phyloP scores from a whole-genome alignment of 2,888 invertebrate species.

The Steromphala cineraria region DNA sequence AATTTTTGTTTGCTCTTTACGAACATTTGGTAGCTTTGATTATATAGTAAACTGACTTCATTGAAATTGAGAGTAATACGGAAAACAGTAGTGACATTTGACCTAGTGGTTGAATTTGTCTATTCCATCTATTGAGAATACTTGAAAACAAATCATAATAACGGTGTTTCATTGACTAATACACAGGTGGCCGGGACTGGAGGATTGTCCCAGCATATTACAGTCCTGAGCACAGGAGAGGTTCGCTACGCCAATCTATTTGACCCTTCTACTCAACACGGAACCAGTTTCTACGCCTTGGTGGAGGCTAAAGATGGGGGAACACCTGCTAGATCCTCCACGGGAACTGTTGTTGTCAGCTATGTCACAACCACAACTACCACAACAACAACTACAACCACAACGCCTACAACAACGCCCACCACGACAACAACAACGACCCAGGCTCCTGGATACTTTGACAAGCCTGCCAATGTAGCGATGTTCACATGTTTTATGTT shows the following conservation, averaged over 20 bases:
- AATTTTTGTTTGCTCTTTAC: too few relatives aligned
- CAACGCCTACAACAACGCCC: constrained; percentile 35
- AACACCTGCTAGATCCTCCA: constrained; percentile 24
- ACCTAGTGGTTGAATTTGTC: too few relatives aligned
- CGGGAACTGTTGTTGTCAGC: constrained; percentile 31
- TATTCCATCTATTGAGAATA: too few relatives aligned
- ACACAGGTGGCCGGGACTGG: neutral
- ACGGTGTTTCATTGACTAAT: too few relatives aligned
- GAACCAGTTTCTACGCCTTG: constrained; percentile 32
- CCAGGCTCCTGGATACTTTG: constrained; percentile 20
- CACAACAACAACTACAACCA: constrained; percentile 38
- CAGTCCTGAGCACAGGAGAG: neutral
- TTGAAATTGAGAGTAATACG: too few relatives aligned
- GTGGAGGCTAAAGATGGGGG: constrained; percentile 39
- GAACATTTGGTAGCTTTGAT: too few relatives aligned
- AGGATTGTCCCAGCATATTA: neutral
- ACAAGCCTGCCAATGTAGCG: constrained; percentile 9
- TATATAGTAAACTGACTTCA: too few relatives aligned
- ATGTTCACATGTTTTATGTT: constrained; percentile 11
- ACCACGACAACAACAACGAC: constrained; percentile 34
- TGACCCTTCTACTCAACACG: constrained; percentile 21
- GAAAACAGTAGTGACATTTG: too few relatives aligned
- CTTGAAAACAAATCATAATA: too few relatives aligned
- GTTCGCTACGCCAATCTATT: neutral
- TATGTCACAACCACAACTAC: constrained; percentile 42